Base-by-base conservation (phyloP, 1,140 invertebrate genomes). In the Trachelipus rathkii region DNA sequence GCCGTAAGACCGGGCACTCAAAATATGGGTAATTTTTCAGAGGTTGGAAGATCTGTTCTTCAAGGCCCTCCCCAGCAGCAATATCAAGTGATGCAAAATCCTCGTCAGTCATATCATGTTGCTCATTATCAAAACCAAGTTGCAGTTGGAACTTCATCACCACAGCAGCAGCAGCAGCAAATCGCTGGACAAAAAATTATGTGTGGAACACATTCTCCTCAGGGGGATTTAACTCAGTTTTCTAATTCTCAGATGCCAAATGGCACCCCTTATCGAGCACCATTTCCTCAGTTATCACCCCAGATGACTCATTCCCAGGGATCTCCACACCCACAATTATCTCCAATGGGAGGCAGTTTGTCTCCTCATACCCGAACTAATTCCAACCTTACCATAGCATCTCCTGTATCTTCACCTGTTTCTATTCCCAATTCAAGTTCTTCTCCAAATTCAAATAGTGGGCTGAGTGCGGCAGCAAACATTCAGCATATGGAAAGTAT, bases 401-500 rank as follows among this genome's bases (percentile, higher is more conserved):
- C 79, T 44, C 79, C 79, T 43, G 79, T 81, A 50, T 78, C 79
- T 10, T 78, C 77, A 8, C 79, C 77, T 21, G 77, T 76, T 44
- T 78, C 79, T 46, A 67, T 78, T 60, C 53, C 74, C 7, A 71
- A 74, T 44, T 74, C 76, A 8, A 71, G 70, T 44, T 74, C 67
- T 19, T 76, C 76, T 44, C 72, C 77, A 43, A 75, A 75, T 44
- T 46, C 66, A 8, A 44, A 74, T 33, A 70, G 73, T 15, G 24
- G 72, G 43, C 66, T 66, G 44, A 72, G 75, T 68, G 78, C 75
- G 15, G 79, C 73, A 24, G 46, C 75, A 44, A 81, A 76, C 23
- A 50, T 81, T 33, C 79, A 81, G 75, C 79, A 81, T 44, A 68
- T 81, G 71, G 79, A 81, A 67, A 78, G 74, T 70, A 78, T 81